phyloP scores from a whole-genome alignment of 2,888 invertebrate species.

The Polymixis lichenea region DNA sequence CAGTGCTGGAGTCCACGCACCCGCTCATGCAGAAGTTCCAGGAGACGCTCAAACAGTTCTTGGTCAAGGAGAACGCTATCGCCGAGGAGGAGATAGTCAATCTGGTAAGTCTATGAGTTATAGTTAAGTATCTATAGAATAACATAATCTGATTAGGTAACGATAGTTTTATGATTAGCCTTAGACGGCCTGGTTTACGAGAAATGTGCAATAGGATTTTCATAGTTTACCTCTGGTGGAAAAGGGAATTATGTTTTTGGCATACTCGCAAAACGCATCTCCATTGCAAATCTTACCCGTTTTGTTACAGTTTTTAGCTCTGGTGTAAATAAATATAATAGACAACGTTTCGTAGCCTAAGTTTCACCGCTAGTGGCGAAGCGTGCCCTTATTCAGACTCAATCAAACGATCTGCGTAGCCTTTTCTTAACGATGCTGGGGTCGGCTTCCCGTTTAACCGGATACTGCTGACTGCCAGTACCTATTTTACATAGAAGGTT shows the following conservation, averaged over 20 bases:
- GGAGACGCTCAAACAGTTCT: constrained; percentile 92
- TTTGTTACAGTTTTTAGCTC: not conserved
- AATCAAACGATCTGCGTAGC: not conserved
- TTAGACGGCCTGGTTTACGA: not conserved
- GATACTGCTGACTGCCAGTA: not conserved
- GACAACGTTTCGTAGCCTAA: not conserved
- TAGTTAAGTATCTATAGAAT: too few species aligned
- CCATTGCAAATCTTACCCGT: not conserved
- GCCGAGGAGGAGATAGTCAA: constrained; percentile 92
- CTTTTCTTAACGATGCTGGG: not conserved
- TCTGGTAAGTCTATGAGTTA: constrained; percentile 83
- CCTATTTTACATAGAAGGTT: not conserved
- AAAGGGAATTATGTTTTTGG: not conserved
- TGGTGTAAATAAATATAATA: not conserved
- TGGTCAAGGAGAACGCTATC: constrained; percentile 91
- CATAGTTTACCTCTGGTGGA: not conserved
- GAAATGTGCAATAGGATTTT: not conserved
- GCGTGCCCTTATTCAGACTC: not conserved
- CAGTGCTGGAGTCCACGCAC: constrained; percentile 93
- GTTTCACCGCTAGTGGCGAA: not conserved
- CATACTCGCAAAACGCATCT: not conserved
- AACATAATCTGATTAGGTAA: not conserved
- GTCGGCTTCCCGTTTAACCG: not conserved
- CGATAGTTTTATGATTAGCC: not conserved
- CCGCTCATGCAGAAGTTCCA: constrained; percentile 94